Percentiles rank a stretch among this genome's conserved stretches.
Evolutionary conservation across 1,140 invertebrate genomes (phyloP).

Genomic region (Drosophila ironensis): DNA sequence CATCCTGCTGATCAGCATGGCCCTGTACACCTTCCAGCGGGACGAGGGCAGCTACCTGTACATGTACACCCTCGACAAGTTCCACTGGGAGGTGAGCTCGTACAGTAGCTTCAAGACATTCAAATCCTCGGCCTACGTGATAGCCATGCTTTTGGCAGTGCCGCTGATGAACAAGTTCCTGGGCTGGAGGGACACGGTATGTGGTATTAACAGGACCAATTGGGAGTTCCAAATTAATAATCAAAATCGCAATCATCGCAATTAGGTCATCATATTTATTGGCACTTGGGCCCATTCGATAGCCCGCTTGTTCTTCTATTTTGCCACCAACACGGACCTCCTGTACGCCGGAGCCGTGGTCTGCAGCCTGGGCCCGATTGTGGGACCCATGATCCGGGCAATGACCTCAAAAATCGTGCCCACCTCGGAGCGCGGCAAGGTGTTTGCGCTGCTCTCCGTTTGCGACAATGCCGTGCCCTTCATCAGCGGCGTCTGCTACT

Average conservation of each 20-base stretch:
- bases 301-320: conserved; percentile 86
- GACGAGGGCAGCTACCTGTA: conserved; percentile 88
- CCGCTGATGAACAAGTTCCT: conserved; percentile 87
- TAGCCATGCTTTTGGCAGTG: conserved; percentile 86
- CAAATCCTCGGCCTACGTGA: conserved; percentile 86
- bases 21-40: conserved; percentile 89
- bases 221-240: background rate
- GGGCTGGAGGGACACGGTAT: conserved; percentile 86
- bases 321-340: conserved; percentile 82
- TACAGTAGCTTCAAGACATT: conserved; percentile 88
- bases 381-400: conserved; percentile 88
- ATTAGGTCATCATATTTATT: conserved; percentile 85
- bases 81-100: conserved; percentile 85
- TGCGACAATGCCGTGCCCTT: conserved; percentile 89
- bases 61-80: conserved; percentile 86
- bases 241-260: background rate
- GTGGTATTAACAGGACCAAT: background rate
- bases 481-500: conserved; percentile 87
- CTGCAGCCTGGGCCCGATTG: conserved; percentile 87
- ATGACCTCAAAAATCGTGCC: conserved; percentile 89
- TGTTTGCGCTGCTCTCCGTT: conserved; percentile 88
- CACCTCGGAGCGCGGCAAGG: conserved; percentile 88
- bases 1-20: conserved; percentile 87
- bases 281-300: conserved; percentile 86
- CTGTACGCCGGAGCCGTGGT: conserved; percentile 87